These are phyloP conservation scores for Poeciliopsis retropinna DNA, from an alignment of 2,113 vertebrate species.

Conservation along the genomic window DNA sequence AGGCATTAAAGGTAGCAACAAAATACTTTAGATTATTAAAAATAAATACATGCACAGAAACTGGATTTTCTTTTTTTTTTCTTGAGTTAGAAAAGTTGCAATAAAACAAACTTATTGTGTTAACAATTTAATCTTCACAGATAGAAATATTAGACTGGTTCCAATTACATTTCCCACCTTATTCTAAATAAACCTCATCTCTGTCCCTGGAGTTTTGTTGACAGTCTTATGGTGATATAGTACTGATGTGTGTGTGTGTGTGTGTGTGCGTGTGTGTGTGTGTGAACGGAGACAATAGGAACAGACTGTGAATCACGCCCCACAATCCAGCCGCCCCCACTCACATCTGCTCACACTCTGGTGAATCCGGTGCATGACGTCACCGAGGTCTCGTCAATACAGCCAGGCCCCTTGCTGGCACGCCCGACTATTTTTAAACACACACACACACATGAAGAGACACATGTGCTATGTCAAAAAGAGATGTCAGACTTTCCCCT, in stretches of 20 bases:
- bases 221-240: background rate
- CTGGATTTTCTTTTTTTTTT: background rate
- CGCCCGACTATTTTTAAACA: constrained; percentile 66
- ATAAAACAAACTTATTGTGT: background rate
- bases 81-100: background rate
- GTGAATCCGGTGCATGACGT: constrained; percentile 44
- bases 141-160: background rate
- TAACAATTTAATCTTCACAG: background rate
- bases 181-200: background rate
- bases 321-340: constrained; percentile 37
- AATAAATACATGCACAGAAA: background rate
- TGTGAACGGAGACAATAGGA: constrained; percentile 50
- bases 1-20: background rate
- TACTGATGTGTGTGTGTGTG: background rate
- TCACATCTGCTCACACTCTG: constrained; percentile 43
- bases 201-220: background rate
- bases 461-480: constrained; percentile 65
- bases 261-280: background rate
- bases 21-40: background rate
- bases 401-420: constrained; percentile 45
- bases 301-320: constrained; percentile 55
- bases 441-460: constrained; percentile 45
- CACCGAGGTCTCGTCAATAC: constrained; percentile 39
- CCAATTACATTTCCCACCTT: background rate
- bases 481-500: constrained; percentile 75